phyloP scores from a whole-genome alignment of 2,888 invertebrate genomes.

The Ferdinandea cuprea region DNA sequence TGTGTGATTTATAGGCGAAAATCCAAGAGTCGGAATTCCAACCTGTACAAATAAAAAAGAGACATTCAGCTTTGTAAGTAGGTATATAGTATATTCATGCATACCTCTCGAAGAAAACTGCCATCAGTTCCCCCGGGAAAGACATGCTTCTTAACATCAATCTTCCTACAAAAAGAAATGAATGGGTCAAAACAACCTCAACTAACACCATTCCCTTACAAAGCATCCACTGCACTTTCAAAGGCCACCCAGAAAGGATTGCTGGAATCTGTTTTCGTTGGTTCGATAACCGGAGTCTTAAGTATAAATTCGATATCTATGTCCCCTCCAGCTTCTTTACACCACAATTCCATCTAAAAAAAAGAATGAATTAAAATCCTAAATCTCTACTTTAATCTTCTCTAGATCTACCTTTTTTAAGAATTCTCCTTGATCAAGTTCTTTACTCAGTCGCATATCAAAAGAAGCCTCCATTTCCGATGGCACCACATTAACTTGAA shows the following conservation, averaged over 20 bases:
- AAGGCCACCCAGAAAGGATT: constrained; percentile 90
- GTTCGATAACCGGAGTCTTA: constrained; percentile 85
- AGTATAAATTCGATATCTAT: constrained; percentile 87
- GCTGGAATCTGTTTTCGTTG: constrained; percentile 85
- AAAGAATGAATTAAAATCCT: not conserved
- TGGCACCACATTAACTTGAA: constrained; percentile 92
- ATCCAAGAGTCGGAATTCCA: constrained; percentile 93
- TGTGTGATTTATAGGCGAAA: constrained; percentile 94
- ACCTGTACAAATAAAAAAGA: constrained; percentile 82
- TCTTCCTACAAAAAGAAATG: constrained; percentile 21
- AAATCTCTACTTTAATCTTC: not conserved
- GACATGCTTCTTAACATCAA: constrained; percentile 86
- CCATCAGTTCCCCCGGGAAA: constrained; percentile 96
- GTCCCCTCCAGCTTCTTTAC: constrained; percentile 88
- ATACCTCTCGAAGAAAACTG: constrained; percentile 87
- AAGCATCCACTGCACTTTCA: constrained; percentile 85
- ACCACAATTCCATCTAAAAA: constrained; percentile 83
- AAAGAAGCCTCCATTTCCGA: constrained; percentile 87
- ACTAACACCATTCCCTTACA: constrained; percentile 82
- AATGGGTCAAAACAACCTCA: not conserved
- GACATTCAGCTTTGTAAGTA: not conserved
- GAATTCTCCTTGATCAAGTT: constrained; percentile 84
- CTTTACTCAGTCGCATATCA: constrained; percentile 86
- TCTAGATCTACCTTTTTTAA: constrained; percentile 85
- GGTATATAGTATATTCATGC: no score